Base-by-base conservation (phyloP, 2,888 invertebrate genomes). In the Eulithis testata region DNA sequence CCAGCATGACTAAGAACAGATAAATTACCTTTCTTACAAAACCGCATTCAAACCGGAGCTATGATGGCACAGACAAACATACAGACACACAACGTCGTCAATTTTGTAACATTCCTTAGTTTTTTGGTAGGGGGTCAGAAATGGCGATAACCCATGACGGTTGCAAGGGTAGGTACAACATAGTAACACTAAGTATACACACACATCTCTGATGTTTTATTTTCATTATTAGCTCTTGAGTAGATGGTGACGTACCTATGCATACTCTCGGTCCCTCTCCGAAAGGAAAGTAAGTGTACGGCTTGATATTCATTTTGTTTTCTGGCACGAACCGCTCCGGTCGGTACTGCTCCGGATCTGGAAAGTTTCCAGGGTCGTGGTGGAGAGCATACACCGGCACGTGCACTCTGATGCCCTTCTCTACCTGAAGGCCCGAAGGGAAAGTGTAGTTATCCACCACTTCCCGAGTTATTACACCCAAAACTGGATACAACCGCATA, bases 191-290 rank as follows among this genome's bases (percentile, higher is more conserved):
- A 21, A 21, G 21, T 21, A 21, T 21, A 21, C 21, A 21, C 21
- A 21, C 21, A 21, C 21, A 21, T 21, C 1, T 21, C 21, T 21
- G 21, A 21, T 21, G 21, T 21, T 21, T 21, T 1, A 31, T 31
- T 31, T 31, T 31, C 6, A 6, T 31, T 31, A 31, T 31, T 4
- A 31, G 31, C 31, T 31, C 4, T 6, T 6, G 31, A 31, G 31
- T 31, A 31, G 31, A 45, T 6, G 3, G n/a, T 51, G 50, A 61
- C 82, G 78, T 76, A 90, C 91, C 91, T 11, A 91, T 81, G 66
- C 91, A 91, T 50, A 82, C 75, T 65, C 90, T 81, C 0, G 83
- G 88, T 2, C 90, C 90, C 65, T 87, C 90, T 11, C 91, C 90
- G 64, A 90, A 91, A 0, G 90, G 89, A 55, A 89, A 70, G 65